phyloP scores from a whole-genome alignment of 2,888 invertebrate genomes.

The Steinernema carpocapsae region DNA sequence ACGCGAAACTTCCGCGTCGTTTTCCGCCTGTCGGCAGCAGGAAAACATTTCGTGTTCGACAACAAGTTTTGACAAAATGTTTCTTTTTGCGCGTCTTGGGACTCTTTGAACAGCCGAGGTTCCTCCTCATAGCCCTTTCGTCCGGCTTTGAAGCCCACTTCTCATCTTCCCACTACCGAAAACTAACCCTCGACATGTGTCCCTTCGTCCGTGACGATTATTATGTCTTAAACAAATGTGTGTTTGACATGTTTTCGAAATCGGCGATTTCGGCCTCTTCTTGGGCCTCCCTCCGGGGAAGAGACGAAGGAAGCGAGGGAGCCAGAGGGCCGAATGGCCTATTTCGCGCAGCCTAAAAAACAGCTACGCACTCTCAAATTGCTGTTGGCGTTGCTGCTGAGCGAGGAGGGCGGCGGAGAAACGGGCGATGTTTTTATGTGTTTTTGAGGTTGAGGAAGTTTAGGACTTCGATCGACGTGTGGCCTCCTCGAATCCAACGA shows the following conservation, averaged over 20 bases:
- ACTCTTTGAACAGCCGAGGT: not conserved
- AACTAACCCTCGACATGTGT: slow-evolving; percentile 18
- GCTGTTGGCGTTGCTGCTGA: slow-evolving; percentile 7
- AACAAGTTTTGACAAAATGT: slow-evolving; percentile 19
- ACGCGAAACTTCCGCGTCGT: slow-evolving; percentile 1
- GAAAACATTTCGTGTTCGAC: slow-evolving; percentile 8
- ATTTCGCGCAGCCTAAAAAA: slow-evolving; percentile 12
- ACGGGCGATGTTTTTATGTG: slow-evolving; percentile 30
- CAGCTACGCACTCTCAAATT: slow-evolving; percentile 28
- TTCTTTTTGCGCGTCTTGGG: not conserved
- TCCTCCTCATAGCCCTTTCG: not conserved
- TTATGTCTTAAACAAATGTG: slow-evolving; percentile 29
- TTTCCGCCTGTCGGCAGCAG: too few species aligned
- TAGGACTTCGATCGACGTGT: slow-evolving; percentile 30
- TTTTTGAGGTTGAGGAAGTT: slow-evolving; percentile 30
- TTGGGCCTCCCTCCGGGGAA: not conserved
- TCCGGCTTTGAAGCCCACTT: not conserved
- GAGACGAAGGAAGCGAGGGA: not conserved
- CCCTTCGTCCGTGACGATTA: slow-evolving; percentile 16
- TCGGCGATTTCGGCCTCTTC: not conserved
- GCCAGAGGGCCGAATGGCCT: not conserved
- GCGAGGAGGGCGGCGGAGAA: not conserved
- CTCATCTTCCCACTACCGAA: too few species aligned
- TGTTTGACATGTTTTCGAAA: slow-evolving; percentile 32
- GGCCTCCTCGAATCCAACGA: not conserved